Base-by-base conservation (phyloP, 2,888 invertebrate genomes). In the Lepidocyrtinus sp. region DNA sequence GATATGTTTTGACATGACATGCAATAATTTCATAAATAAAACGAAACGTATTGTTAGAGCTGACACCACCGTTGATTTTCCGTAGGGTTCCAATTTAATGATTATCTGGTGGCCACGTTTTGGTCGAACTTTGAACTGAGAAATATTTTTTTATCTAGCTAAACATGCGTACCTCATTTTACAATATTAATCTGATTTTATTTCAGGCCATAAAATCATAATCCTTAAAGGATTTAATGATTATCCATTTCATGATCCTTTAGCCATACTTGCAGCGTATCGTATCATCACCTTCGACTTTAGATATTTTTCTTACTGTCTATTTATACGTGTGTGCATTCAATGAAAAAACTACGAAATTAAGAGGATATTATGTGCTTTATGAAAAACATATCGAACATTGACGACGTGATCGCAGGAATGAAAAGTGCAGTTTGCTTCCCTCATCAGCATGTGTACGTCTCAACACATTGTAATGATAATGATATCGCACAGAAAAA, bases 341-440 rank as follows among this genome's bases (percentile, higher is more conserved):
- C 15, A 55, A 55, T 55, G 55, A n/a, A 55, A 36, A 55, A 55
- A 2, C n/a, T 15, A 55, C 5, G 36, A 36, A 15, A n/a, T 55
- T n/a, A 17, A 55, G 55, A 55, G n/a, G n/a, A n/a, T 36, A 36
- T 5, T 55, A 55, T 55, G 55, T 17, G 55, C 55, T n/a, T 55
- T n/a, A 9, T 2, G 55, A 55, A 7, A 36, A 9, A n/a, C n/a
- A n/a, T 55, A 12, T 55, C n/a, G 55, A 55, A 55, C n/a, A 55
- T 55, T 55, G 55, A 55, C 55, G 55, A 55, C 55, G 55, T 55
- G 55, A 55, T 55, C 55, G n/a, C n/a, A n/a, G n/a, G n/a, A n/a
- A 55, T 55, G 55, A n/a, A 17, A 55, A 55, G n/a, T 55, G 55
- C 55, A 55, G 5, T 55, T 3, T n/a, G 9, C 2, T 55, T 55